Evolutionary conservation across 2,797 vertebrate species (phyloP), one percentile per base, ranked within the genome.

Genomic region (Cyclura pinguis): DNA sequence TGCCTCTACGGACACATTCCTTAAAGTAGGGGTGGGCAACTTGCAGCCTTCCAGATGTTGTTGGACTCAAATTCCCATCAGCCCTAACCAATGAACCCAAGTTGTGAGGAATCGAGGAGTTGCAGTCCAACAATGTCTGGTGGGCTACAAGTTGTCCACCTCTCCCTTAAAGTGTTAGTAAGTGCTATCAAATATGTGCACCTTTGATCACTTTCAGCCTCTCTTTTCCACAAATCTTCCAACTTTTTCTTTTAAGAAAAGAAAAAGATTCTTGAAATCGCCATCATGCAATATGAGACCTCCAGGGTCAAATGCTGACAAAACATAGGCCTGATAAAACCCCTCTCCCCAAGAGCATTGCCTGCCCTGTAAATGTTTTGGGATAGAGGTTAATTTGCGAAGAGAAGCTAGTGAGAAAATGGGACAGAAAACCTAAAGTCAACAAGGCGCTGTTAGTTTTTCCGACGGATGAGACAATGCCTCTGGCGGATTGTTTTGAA

Each of bases 391-490:
- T 84, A 69, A 47, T 42, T 50, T 88, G 64, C 88, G 89, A 52
- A 80, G 93, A 87, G 16, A 86, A 84, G 73, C 18, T 67, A 78
- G 32, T 35, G 64, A 88, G 6, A 18, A 85, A 8, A 55, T 67
- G 50, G 86, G 62, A 35, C 16, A 73, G 20, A 89, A 22, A 62
- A 88, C 81, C 88, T 86, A 82, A 77, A 78, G 83, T 89, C 72
- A 89, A 16, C 12, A 83, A 88, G 55, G 76, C 94, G 84, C 84
- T 5, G 27, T 2, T 13, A 18, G 24, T 87, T 6, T 85, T 90
- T 72, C 80, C 35, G 50, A 14, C 47, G 59, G 5, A 29, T 69
- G 81, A 14, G 38, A 59, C 13, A 78, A 69, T 86, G 78, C 3
- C 50, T 92, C 8, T 2, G 1, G 32, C 20, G 62, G 18, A 13